Percentiles rank a stretch among this genome's conserved stretches.
These are phyloP conservation scores for Nomada goodeniana DNA, from an alignment of 2,888 invertebrate genomes.

Conservation along the genomic window DNA sequence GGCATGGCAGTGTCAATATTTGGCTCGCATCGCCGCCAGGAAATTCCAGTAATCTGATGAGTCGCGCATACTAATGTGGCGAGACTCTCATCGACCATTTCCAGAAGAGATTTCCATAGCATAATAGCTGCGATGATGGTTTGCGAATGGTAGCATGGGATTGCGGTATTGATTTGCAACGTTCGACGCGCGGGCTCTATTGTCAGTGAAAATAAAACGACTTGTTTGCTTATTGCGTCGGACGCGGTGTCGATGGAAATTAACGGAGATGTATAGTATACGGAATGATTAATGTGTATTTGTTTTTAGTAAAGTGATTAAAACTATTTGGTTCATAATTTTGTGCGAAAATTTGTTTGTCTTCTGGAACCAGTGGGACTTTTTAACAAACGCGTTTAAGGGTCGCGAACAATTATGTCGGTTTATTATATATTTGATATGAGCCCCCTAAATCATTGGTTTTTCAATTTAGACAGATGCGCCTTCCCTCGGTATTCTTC, in stretches of 20 bases:
- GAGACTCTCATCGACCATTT: neutral
- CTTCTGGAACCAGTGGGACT: no score
- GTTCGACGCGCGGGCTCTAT: neutral
- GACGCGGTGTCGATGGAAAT: no score
- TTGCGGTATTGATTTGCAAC: neutral
- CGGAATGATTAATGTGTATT: neutral
- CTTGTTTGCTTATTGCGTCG: neutral
- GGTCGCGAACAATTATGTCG: no score
- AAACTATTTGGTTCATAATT: no score
- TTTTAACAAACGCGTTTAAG: no score
- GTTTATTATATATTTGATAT: no score
- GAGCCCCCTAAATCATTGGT: no score
- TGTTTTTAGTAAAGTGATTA: neutral
- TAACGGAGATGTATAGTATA: no score
- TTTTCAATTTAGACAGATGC: neutral
- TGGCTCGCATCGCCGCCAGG: neutral
- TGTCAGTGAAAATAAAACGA: no score
- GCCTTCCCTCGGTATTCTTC: neutral
- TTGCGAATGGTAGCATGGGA: no score
- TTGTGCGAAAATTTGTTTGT: no score
- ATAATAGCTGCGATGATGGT: neutral
- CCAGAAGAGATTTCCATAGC: neutral
- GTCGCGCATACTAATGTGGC: neutral
- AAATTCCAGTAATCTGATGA: constrained; percentile 36
- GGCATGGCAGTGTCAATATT: constrained; percentile 20